Conservation (phyloP, 2,797 vertebrate genomes). For the Hippopotamyrus pictus region DNA sequence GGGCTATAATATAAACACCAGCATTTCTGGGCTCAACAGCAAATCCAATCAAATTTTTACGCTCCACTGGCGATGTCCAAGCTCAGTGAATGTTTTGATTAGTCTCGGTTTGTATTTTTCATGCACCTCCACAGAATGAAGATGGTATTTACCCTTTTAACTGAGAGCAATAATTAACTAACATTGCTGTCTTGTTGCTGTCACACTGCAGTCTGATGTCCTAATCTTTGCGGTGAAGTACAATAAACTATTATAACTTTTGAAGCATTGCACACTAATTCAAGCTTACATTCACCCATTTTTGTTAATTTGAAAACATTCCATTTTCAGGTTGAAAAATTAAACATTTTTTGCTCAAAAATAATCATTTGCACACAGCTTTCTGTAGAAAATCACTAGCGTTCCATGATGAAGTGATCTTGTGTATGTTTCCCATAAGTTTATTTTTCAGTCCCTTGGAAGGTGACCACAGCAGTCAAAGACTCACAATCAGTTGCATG, state of each 20-base stretch:
- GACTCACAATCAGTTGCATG: not conserved
- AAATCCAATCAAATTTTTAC: not conserved
- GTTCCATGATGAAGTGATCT: not conserved
- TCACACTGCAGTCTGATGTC: not conserved
- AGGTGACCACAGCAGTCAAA: not conserved
- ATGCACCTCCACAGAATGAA: not conserved
- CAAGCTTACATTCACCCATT: not conserved
- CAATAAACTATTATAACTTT: not conserved
- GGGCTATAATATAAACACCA: conserved; percentile 12
- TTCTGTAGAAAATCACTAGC: not conserved
- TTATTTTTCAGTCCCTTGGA: not conserved
- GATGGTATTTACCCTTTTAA: not conserved
- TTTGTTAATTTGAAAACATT: not conserved
- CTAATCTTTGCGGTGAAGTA: not conserved
- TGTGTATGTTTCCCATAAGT: not conserved
- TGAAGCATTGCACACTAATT: not conserved
- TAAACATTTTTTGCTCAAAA: not conserved
- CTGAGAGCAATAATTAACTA: not conserved
- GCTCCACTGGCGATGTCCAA: not conserved
- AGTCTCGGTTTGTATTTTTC: not conserved
- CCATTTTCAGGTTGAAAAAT: not conserved
- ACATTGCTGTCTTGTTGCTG: not conserved
- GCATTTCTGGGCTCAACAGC: conserved; percentile 3
- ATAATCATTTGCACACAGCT: not conserved
- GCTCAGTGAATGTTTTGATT: not conserved